Evolutionary conservation across 2,888 invertebrate genomes (phyloP).

Genomic region (Tolmerus cingulatus): DNA sequence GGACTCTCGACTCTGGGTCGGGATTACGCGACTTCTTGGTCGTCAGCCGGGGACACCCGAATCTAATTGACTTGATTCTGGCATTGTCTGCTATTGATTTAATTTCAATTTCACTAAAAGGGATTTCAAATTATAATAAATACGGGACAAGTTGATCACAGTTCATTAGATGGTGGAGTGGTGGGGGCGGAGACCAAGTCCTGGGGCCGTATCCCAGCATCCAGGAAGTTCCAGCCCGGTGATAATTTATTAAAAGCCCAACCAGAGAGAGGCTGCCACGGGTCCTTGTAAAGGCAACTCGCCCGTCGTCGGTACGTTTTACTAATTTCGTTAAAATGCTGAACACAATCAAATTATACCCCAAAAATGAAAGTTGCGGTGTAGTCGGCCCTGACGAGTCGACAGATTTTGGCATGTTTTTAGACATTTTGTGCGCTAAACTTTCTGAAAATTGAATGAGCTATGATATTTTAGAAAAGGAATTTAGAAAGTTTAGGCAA

Average conservation of each 20-base stretch:
- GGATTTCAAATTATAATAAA: constrained; percentile 33
- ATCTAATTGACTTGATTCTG: constrained; percentile 20
- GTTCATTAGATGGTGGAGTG: background rate
- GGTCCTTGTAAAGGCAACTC: background rate
- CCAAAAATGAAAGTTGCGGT: background rate
- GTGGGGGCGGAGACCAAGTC: too few relatives aligned
- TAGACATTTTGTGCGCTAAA: background rate
- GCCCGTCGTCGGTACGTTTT: background rate
- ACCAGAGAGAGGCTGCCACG: background rate
- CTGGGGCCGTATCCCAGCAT: background rate
- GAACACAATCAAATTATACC: background rate
- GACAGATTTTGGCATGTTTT: background rate
- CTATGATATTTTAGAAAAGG: background rate
- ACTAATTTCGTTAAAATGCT: background rate
- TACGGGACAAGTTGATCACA: constrained; percentile 26
- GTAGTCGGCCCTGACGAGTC: background rate
- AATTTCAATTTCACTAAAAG: constrained; percentile 30
- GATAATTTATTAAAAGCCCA: constrained; percentile 11
- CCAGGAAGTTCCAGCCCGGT: background rate
- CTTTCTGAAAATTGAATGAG: background rate
- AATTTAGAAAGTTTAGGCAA: background rate
- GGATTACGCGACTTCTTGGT: background rate
- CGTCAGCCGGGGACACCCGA: background rate
- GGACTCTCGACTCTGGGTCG: background rate
- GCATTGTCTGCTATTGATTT: constrained; percentile 24